A percentile compares a stretch with the other conserved stretches of the same genome.
Evolutionary conservation across 1,140 invertebrate genomes (phyloP).

Genomic region (Plectrocnemia conspersa): DNA sequence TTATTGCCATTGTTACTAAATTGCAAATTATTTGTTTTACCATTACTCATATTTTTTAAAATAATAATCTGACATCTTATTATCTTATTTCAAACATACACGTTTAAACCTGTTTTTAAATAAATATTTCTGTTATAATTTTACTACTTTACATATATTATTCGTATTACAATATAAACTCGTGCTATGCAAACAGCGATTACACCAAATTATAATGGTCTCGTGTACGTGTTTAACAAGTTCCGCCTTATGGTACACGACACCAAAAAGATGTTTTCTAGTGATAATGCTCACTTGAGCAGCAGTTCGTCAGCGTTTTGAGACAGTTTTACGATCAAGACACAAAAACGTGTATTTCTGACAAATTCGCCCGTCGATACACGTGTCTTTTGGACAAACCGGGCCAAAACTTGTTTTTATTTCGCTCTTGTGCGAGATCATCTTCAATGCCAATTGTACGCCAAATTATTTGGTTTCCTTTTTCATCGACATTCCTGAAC

Average conservation of each 20-base stretch:
- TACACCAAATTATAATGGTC: constrained; percentile 17
- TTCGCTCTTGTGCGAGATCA: background rate
- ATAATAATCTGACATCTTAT: constrained; percentile 1
- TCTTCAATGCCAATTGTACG: background rate
- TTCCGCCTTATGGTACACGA: constrained; percentile 20
- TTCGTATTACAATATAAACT: background rate
- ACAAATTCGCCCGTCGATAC: too few relatives aligned
- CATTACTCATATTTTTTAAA: constrained; percentile 1
- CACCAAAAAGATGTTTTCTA: constrained; percentile 7
- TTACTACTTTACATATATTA: background rate
- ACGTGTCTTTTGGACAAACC: too few relatives aligned
- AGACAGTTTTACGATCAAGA: constrained; percentile 15
- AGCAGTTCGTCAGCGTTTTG: constrained; percentile 10
- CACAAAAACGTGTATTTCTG: constrained; percentile 16
- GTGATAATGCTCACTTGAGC: constrained; percentile 12
- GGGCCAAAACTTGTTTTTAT: background rate
- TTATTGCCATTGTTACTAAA: too few relatives aligned
- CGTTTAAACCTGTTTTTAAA: constrained; percentile 2
- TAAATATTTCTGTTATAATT: background rate
- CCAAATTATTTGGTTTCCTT: background rate
- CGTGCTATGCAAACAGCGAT: constrained; percentile 1
- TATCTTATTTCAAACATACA: background rate
- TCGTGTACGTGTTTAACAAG: constrained; percentile 16
- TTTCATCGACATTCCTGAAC: too few relatives aligned
- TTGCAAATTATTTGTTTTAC: too few relatives aligned